Conservation (phyloP, 2,888 invertebrate genomes). For the Eumacrocentrus americanus region DNA sequence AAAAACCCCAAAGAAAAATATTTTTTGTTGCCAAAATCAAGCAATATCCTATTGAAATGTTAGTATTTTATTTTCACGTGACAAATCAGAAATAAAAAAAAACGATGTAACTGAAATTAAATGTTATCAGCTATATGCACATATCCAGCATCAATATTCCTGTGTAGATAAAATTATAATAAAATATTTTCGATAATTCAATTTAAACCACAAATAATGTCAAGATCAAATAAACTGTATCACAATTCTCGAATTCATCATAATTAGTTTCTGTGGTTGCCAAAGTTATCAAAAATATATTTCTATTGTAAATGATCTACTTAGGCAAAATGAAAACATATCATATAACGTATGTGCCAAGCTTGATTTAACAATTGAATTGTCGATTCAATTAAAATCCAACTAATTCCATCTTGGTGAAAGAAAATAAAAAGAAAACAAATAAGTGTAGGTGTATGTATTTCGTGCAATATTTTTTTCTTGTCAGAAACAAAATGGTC, state of each 20-base stretch:
- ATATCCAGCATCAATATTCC: no score
- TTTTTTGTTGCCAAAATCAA: no score
- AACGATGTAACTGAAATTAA: no score
- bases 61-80: background rate
- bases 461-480: background rate
- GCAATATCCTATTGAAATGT: no score
- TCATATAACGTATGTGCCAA: slow-evolving; percentile 21
- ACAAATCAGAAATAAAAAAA: background rate
- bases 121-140: no score
- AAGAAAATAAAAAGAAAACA: background rate
- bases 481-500: background rate
- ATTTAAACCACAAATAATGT: slow-evolving; percentile 2
- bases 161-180: background rate
- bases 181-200: background rate
- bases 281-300: slow-evolving; percentile 4
- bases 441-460: background rate
- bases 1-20: background rate
- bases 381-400: background rate
- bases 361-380: background rate
- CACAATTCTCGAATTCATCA: background rate
- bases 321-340: slow-evolving; percentile 15
- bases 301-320: background rate
- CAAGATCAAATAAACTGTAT: no score
- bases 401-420: background rate
- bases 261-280: slow-evolving; percentile 4